These are phyloP conservation scores for Phoxinus dragarum DNA, from an alignment of 2,797 vertebrate genomes.

Conservation along the genomic window DNA sequence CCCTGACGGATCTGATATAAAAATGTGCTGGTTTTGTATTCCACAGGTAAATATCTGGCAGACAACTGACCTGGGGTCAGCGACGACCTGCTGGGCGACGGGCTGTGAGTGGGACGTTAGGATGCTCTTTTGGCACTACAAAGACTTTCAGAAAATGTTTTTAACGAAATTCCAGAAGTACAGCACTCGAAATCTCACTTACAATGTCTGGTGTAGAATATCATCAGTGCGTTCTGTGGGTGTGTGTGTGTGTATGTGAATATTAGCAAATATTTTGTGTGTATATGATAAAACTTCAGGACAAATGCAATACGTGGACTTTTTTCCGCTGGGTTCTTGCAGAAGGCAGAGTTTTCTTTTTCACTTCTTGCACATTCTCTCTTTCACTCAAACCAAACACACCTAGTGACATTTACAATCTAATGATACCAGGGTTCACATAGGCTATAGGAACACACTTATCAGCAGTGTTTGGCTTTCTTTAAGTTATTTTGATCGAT, in stretches of 20 bases:
- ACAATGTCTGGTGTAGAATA: constrained; percentile 41
- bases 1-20: not conserved
- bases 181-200: constrained; percentile 42
- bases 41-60: constrained; percentile 96
- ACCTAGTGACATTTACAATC: constrained; percentile 19
- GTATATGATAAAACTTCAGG: constrained; percentile 56
- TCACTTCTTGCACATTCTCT: constrained; percentile 44
- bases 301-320: constrained; percentile 60
- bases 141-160: constrained; percentile 53
- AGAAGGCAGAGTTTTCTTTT: constrained; percentile 67
- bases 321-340: constrained; percentile 75
- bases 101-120: constrained; percentile 63
- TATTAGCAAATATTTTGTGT: constrained; percentile 50
- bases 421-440: constrained; percentile 22
- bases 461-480: not conserved
- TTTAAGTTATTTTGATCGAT: constrained; percentile 5
- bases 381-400: not conserved
- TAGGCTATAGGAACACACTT: not conserved
- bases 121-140: constrained; percentile 46
- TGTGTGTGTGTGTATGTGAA: constrained; percentile 38
- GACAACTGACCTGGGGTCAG: constrained; percentile 85
- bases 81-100: constrained; percentile 72
- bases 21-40: constrained; percentile 61
- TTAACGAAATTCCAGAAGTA: constrained; percentile 46
- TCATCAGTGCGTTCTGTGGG: constrained; percentile 49